Conservation (phyloP, 2,113 vertebrate species). For the Polypterus senegalus region DNA sequence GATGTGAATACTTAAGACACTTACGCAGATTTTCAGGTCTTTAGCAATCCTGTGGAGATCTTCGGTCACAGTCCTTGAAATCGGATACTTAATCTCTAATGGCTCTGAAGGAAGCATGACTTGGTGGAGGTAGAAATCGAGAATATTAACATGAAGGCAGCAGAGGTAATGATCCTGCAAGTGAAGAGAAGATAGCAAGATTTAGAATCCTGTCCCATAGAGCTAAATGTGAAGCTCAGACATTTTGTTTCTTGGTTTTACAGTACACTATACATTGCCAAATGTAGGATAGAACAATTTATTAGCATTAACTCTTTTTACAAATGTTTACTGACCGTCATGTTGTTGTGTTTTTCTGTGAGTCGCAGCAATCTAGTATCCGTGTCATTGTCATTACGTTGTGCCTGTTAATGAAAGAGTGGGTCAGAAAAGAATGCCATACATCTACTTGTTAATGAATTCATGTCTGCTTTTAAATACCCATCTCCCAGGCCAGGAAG, state of each 20-base stretch:
- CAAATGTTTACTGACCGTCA: too few relatives aligned
- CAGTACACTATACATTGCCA: too few relatives aligned
- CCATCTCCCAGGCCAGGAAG: too few relatives aligned
- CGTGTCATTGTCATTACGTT: slow-evolving; percentile 21
- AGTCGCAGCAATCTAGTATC: slow-evolving; percentile 22
- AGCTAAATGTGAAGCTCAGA: too few relatives aligned
- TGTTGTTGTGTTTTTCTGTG: too few relatives aligned
- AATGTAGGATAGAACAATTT: too few relatives aligned
- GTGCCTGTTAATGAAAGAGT: slow-evolving; percentile 21
- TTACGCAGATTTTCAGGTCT: slow-evolving; percentile 44
- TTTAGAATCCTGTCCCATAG: not conserved
- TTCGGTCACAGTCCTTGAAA: slow-evolving; percentile 32
- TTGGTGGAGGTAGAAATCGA: slow-evolving; percentile 38
- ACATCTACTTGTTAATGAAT: too few relatives aligned
- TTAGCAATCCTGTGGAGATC: slow-evolving; percentile 39
- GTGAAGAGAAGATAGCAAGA: not conserved
- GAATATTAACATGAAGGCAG: slow-evolving; percentile 53
- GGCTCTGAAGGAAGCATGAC: slow-evolving; percentile 29
- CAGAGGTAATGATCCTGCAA: slow-evolving; percentile 42
- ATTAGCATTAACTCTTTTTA: too few relatives aligned
- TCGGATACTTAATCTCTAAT: slow-evolving; percentile 21
- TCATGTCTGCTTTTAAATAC: too few relatives aligned
- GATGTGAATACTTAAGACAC: slow-evolving; percentile 8
- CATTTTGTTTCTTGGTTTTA: too few relatives aligned
- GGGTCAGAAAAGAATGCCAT: too few relatives aligned